Evolutionary conservation across 2,113 vertebrate species (phyloP).

Genomic region (Fulica atra): DNA sequence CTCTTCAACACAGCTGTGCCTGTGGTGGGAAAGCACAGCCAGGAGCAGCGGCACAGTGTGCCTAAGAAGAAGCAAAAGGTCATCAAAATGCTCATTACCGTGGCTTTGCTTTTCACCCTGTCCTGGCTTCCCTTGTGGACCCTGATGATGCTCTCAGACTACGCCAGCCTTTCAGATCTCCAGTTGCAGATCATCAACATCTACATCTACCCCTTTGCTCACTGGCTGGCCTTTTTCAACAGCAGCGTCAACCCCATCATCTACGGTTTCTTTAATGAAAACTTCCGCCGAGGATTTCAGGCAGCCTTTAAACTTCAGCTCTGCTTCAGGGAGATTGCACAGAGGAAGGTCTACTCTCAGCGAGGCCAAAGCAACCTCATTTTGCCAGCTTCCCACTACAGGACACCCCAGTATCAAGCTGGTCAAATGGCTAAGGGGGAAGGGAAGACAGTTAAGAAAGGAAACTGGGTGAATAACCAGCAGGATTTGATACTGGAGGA

Average conservation of each 20-base stretch:
- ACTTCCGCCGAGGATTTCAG: slow-evolving; percentile 88
- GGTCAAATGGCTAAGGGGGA: not conserved
- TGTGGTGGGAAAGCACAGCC: slow-evolving; percentile 61
- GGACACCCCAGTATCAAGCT: not conserved
- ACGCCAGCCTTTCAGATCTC: slow-evolving; percentile 78
- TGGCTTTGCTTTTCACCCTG: slow-evolving; percentile 88
- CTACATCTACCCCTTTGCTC: slow-evolving; percentile 92
- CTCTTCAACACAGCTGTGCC: slow-evolving; percentile 79
- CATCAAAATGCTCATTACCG: slow-evolving; percentile 88
- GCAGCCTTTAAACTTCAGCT: slow-evolving; percentile 81
- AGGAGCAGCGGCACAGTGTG: slow-evolving; percentile 72
- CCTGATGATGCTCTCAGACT: slow-evolving; percentile 92
- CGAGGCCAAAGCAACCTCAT: slow-evolving; percentile 73
- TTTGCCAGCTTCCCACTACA: slow-evolving; percentile 67
- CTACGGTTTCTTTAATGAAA: slow-evolving; percentile 92
- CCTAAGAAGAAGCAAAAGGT: slow-evolving; percentile 87
- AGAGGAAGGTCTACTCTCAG: slow-evolving; percentile 70
- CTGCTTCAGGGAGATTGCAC: slow-evolving; percentile 68
- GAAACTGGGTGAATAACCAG: slow-evolving; percentile 63
- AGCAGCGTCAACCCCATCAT: slow-evolving; percentile 93
- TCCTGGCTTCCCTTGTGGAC: slow-evolving; percentile 95
- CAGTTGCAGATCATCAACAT: slow-evolving; percentile 86
- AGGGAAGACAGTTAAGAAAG: slow-evolving; percentile 1
- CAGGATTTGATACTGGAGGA: slow-evolving; percentile 83
- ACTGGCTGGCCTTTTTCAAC: slow-evolving; percentile 94